Evolutionary conservation across 2,113 vertebrate species (phyloP), one percentile per base, ranked within the genome.

Genomic region (Octodon degus): DNA sequence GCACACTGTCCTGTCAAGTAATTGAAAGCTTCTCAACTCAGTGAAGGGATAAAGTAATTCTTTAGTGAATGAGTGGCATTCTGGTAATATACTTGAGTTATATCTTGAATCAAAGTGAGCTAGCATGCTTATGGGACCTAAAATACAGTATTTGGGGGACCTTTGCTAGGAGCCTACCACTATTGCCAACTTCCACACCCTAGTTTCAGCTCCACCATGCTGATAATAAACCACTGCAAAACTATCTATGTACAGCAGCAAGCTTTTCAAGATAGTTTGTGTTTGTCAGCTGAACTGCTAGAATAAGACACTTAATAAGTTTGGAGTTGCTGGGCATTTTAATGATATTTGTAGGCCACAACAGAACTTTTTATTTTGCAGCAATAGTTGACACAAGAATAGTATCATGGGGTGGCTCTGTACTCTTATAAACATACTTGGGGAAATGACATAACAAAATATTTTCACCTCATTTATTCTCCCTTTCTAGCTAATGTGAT

Each of bases 141-240:
- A 93, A 97, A 87, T 32, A 81, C 77, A 50, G 67, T 32, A 0
- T 17, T 4, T 47, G 22, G 27, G 63, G 67, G 43, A 10, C 58
- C 63, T 95, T n/a, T 62, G 89, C n/a, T 90, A 63, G 19, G 76
- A 90, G 30, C 25, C 80, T 80, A 91, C 80, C 58, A 89, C 67
- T 20, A 8, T 24, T 19, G 5, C 43, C 81, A 94, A 0, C 55
- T 30, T 74, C 82, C 68, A 27, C 12, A 74, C 14, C 79, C 85
- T 84, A 60, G 65, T 97, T 93, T 98, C 96, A 50, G 22, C 37
- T 94, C 84, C n/a, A 43, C 92, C 92, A 55, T 72, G 50, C 63
- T 4, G 68, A 90, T 53, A 55, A 97, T 89, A 97, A 98, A 97
- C 53, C 97, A 82, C 70, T 80, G 62, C 95, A 96, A 94, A 95